Base-by-base conservation (phyloP, 1,140 invertebrate genomes). In the Drosophila quadrilineata region DNA sequence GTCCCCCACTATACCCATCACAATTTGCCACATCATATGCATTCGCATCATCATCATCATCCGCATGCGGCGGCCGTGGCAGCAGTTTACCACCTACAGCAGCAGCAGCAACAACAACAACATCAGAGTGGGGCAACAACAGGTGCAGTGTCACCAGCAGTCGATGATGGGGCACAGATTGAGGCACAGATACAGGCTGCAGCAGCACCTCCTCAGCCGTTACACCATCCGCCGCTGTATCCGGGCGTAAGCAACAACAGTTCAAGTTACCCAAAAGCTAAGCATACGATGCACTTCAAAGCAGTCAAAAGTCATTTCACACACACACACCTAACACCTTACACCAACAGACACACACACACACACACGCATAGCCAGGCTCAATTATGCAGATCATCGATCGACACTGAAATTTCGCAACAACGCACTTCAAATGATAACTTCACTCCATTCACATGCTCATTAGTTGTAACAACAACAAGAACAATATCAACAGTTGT, bases 211-310 rank as follows among this genome's bases (percentile, higher is more conserved):
- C 52, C 79, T 43, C 65, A 52, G 31, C 50, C 71, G 28, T 75
- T 87, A 43, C 76, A 84, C 60, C 84, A 87, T 62, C 84, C 84
- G 58, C 84, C 84, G 52, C 68, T 88, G 77, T 88, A 88, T 80
- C 71, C 86, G 71, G 86, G 86, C 66, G 86, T 88, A 88, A 88
- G 86, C 69, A 70, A 70, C 31, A 50, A 70, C 31, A 50, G 67
- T 77, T 82, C 53, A 64, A 64, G 52, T 66, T 58, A 24, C 24
- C 45, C 35, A 65, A n/a, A n/a, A 63, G 43, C 31, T 41, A 54
- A 68, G 53, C 41, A 71, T 58, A 31, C 60, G 29, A 59, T 48
- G 21, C 60, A 69, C 59, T 29, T 41, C 16, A 52, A 24, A 45
- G 45, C 26, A n/a, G n/a, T n/a, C 68, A 56, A 43, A 49, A 41